Evolutionary conservation across 2,797 vertebrate species (phyloP).

Genomic region (Momotus momota): DNA sequence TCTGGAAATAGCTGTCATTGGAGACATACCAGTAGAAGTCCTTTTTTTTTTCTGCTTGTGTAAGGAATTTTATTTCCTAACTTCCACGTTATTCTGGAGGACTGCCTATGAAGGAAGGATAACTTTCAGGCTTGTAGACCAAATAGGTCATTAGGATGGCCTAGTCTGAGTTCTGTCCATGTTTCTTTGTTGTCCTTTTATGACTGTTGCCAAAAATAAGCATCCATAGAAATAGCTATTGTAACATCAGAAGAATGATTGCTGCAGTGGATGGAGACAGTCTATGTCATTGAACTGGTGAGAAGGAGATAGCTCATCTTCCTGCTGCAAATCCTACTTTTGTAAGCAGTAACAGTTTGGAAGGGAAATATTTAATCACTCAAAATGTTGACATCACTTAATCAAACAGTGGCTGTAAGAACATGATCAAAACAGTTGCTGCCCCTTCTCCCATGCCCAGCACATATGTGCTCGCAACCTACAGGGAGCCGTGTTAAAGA

Average conservation of each 20-base stretch:
- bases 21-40: not conserved
- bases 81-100: not conserved
- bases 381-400: fast-evolving
- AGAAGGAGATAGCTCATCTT: not conserved
- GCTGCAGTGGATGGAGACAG: not conserved
- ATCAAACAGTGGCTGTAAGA: fast-evolving
- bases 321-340: not conserved
- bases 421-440: not conserved
- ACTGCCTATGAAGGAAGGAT: not conserved
- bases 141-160: not conserved
- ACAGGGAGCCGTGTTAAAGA: not conserved
- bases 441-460: not conserved
- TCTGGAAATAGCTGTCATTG: not conserved
- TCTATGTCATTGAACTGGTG: not conserved
- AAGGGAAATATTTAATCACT: not conserved
- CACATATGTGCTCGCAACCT: fast-evolving
- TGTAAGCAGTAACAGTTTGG: not conserved
- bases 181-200: not conserved
- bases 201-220: not conserved
- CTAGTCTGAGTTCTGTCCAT: not conserved
- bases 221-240: not conserved
- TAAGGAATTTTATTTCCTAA: not conserved
- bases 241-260: not conserved
- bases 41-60: not conserved
- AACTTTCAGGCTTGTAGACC: not conserved